phyloP scores from a whole-genome alignment of 2,113 vertebrate species.

The Oryzias curvinotus region DNA sequence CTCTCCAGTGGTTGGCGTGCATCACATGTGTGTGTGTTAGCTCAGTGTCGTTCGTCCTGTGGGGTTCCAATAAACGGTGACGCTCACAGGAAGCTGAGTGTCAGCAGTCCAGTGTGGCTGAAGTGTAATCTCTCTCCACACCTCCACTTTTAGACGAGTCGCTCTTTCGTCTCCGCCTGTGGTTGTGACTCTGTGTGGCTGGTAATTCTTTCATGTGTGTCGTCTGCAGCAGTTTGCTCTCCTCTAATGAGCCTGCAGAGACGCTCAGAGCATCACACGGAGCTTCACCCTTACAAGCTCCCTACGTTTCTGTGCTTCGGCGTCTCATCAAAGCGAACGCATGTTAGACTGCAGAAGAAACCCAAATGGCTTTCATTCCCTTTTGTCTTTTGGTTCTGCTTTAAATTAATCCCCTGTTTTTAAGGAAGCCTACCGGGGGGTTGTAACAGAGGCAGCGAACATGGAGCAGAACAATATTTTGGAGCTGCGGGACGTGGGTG shows the following conservation, averaged over 20 bases:
- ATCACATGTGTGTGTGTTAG: too few relatives aligned
- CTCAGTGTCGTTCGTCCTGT: too few relatives aligned
- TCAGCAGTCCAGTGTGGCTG: too few relatives aligned
- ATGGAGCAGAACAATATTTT: slow-evolving; percentile 12
- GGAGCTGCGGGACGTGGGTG: not conserved
- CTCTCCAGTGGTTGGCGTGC: too few relatives aligned
- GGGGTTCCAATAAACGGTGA: too few relatives aligned
- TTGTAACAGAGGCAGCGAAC: not conserved
- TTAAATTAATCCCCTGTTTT: slow-evolving; percentile 42
- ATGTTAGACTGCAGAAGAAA: slow-evolving; percentile 55
- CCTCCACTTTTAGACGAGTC: too few relatives aligned
- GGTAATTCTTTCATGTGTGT: slow-evolving; percentile 41
- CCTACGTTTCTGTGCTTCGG: slow-evolving; percentile 42
- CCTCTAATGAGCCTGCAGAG: slow-evolving; percentile 66
- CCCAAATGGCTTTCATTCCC: slow-evolving; percentile 35
- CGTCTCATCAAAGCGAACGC: slow-evolving; percentile 63
- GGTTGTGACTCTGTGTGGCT: too few relatives aligned
- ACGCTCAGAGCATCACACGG: slow-evolving; percentile 31
- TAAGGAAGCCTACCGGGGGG: not conserved
- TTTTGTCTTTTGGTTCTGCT: slow-evolving; percentile 11
- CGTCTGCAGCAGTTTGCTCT: slow-evolving; percentile 46
- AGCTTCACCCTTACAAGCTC: slow-evolving; percentile 43
- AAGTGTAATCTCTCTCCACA: too few relatives aligned
- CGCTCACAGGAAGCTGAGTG: too few relatives aligned
- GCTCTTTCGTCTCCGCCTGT: not conserved